Conservation (phyloP, 2,888 invertebrate genomes). For the Caenorhabditis sp. region DNA sequence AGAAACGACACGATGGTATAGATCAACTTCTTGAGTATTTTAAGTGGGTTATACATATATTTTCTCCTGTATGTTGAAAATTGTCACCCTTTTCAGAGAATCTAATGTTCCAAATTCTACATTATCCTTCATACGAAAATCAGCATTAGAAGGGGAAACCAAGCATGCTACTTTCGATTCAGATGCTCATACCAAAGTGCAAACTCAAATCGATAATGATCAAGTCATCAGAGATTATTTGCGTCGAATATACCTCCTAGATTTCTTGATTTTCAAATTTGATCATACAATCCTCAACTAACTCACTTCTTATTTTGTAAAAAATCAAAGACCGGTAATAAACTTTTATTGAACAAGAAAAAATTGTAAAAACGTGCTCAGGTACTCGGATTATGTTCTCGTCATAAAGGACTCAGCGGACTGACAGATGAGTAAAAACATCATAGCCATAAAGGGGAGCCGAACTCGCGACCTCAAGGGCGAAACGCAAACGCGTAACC, state of each 20-base stretch:
- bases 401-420: background rate
- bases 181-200: conserved; percentile 25
- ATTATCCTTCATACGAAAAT: conserved; percentile 14
- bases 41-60: conserved; percentile 1
- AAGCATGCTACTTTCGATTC: conserved; percentile 37
- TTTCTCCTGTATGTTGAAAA: background rate
- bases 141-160: conserved; percentile 29
- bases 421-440: conserved; percentile 1
- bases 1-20: conserved; percentile 19
- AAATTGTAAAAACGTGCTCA: background rate
- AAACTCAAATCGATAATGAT: conserved; percentile 18
- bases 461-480: background rate
- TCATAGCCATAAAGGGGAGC: background rate
- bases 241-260: conserved; percentile 34
- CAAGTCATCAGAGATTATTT: conserved; percentile 23
- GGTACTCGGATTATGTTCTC: background rate
- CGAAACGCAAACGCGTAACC: background rate
- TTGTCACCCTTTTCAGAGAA: background rate
- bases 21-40: conserved; percentile 18
- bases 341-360: background rate
- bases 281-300: conserved; percentile 5
- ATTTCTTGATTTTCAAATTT: conserved; percentile 35
- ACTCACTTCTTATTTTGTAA: background rate
- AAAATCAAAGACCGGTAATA: background rate
- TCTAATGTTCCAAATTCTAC: conserved; percentile 23